These are phyloP conservation scores for Macrotis lagotis DNA, from an alignment of 2,113 vertebrate genomes.

Conservation along the genomic window DNA sequence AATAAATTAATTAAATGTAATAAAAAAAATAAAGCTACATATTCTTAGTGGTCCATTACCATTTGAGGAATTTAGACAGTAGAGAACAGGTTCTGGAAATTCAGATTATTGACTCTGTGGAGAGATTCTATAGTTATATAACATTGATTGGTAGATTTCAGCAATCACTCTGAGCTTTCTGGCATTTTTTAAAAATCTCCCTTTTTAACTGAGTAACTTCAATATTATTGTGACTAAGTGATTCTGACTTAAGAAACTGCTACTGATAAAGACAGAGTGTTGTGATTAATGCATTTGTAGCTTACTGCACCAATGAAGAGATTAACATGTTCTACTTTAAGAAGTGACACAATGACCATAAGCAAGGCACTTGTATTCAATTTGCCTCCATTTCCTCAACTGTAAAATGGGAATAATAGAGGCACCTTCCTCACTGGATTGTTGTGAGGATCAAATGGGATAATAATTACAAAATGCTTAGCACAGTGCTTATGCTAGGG, in stretches of 20 bases:
- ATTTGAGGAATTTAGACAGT: slow-evolving; percentile 1
- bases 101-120: slow-evolving; percentile 10
- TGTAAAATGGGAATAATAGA: neutral
- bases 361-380: neutral
- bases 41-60: neutral
- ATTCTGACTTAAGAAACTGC: slow-evolving; percentile 22
- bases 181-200: slow-evolving; percentile 37
- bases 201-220: slow-evolving; percentile 59
- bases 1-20: too few species aligned
- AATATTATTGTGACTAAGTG: slow-evolving; percentile 50
- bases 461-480: neutral
- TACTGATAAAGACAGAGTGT: slow-evolving; percentile 56
- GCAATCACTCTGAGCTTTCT: neutral
- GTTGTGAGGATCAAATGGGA: neutral
- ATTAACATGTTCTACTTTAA: neutral
- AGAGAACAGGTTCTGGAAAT: slow-evolving; percentile 30
- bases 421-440: neutral
- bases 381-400: neutral
- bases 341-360: neutral
- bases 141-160: slow-evolving; percentile 7
- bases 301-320: slow-evolving; percentile 37
- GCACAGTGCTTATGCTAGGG: neutral
- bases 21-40: slow-evolving; percentile 17
- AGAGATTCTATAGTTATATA: slow-evolving; percentile 6
- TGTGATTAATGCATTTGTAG: slow-evolving; percentile 55